Conservation (phyloP, 2,113 vertebrate genomes). For the Proteles cristata region DNA sequence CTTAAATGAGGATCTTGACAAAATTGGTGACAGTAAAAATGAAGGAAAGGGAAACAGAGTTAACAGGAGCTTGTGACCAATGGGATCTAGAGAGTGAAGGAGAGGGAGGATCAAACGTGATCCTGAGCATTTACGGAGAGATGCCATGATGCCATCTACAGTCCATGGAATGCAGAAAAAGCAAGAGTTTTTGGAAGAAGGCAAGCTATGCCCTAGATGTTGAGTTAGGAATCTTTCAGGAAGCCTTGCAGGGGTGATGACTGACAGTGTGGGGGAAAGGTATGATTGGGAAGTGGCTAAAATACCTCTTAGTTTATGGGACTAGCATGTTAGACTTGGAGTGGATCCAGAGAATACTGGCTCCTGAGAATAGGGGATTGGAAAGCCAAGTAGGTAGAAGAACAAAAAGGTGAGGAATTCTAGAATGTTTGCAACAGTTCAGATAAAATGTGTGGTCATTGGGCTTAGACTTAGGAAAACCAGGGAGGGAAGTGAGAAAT, state of each 20-base stretch:
- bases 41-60: not conserved
- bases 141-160: not conserved
- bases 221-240: not conserved
- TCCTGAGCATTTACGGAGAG: not conserved
- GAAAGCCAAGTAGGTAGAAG: not conserved
- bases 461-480: not conserved
- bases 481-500: not conserved
- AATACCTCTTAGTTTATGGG: not conserved
- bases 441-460: not conserved
- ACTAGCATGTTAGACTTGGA: too few species aligned
- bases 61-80: not conserved
- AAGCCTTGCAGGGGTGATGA: not conserved
- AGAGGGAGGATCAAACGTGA: not conserved
- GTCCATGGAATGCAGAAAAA: not conserved
- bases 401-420: not conserved
- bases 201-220: not conserved
- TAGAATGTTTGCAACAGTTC: not conserved
- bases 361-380: not conserved
- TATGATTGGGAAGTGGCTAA: not conserved
- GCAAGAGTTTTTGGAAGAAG: not conserved
- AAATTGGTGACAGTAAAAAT: not conserved
- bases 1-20: not conserved
- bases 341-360: not conserved
- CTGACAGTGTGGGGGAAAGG: not conserved
- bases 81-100: not conserved